Conservation (phyloP, 2,888 invertebrate species). For the Stratiomys singularior region DNA sequence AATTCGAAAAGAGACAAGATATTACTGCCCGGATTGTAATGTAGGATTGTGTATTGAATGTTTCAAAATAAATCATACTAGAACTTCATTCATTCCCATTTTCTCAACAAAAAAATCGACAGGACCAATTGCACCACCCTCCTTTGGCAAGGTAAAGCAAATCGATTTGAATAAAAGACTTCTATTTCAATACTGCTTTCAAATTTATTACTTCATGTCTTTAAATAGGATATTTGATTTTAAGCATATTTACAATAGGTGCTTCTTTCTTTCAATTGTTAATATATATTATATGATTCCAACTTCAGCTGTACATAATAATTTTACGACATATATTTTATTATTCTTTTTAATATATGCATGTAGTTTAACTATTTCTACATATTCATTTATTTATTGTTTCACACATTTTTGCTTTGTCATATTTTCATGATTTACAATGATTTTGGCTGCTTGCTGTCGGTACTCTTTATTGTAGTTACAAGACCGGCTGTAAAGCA, state of each 20-base stretch:
- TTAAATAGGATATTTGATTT: neutral
- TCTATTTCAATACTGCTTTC: slow-evolving; percentile 7
- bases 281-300: too few relatives aligned
- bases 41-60: too few relatives aligned
- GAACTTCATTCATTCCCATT: too few relatives aligned
- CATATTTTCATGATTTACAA: slow-evolving; percentile 29
- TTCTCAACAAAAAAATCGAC: too few relatives aligned
- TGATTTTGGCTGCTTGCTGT: neutral
- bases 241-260: slow-evolving; percentile 27
- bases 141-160: too few relatives aligned
- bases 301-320: neutral
- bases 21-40: too few relatives aligned
- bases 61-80: too few relatives aligned
- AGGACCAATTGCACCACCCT: too few relatives aligned
- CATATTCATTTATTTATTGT: slow-evolving; percentile 32
- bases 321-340: neutral
- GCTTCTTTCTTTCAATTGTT: neutral
- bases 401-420: slow-evolving; percentile 40
- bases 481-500: slow-evolving; percentile 2
- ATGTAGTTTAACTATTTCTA: neutral
- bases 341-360: neutral
- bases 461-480: neutral
- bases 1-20: too few relatives aligned
- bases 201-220: slow-evolving; percentile 9
- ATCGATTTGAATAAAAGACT: too few relatives aligned